Base-by-base conservation (phyloP, 2,888 invertebrate genomes). In the Hedya salicella region DNA sequence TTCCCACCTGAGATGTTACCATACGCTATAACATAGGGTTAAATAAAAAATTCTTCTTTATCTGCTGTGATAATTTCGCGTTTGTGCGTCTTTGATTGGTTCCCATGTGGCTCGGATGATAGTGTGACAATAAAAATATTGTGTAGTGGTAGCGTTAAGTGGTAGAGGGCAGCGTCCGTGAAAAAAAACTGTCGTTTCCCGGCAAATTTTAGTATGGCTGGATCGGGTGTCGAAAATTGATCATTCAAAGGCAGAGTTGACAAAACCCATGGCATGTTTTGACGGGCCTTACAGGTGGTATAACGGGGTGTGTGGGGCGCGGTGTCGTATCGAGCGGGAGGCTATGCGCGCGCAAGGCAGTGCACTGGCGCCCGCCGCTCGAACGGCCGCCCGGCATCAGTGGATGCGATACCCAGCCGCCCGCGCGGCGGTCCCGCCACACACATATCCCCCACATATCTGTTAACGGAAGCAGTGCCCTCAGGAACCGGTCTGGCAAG, bases 211-310 rank as follows among this genome's bases (percentile, higher is more conserved):
- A 57, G 48, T 36, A 60, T 21, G 14, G 9, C 11, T 68, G 67
- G 56, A 62, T 64, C 54, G 64, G 65, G 66, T 75, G 76, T 74
- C 76, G 73, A 75, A 74, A 67, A 73, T 49, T 62, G 52, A 60
- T 66, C 50, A 57, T 62, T 53, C 62, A 68, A 69, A 54, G 46
- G 68, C 70, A 67, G 64, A 69, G 73, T 75, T 70, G 77, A 76
- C 74, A 80, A 78, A 79, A 82, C 81, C 83, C 81, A 83, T 84
- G 81, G 78, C 80, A 83, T 89, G 90, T 91, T 89, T 83, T 89
- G 91, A 86, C 87, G 81, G 86, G 85, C 87, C 87, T 85, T 84
- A 91, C 91, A 91, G 91, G 91, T 91, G 91, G 89, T 85, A 85
- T 85, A 85, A 77, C 79, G 80, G 83, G 79, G 74, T 68, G 77